Evolutionary conservation across 2,888 invertebrate species (phyloP).

Genomic region (Graphium colonna): DNA sequence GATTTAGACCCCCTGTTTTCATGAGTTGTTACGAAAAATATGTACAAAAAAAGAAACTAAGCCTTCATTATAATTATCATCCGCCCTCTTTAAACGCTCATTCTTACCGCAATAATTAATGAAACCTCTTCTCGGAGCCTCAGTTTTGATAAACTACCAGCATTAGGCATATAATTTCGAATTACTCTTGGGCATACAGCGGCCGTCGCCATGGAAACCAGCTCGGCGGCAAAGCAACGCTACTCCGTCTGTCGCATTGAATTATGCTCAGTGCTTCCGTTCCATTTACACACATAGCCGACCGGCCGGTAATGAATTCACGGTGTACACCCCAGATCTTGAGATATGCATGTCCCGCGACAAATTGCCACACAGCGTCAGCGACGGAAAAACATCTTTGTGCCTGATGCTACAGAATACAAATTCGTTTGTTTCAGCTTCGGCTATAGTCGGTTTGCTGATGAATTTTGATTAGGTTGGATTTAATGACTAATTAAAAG

Average conservation of each 20-base stretch:
- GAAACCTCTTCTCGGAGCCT: neutral
- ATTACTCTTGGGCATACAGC: slow-evolving; percentile 1
- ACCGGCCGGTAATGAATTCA: slow-evolving; percentile 65
- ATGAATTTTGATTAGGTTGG: neutral
- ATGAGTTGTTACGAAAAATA: no score
- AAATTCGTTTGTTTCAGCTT: no score
- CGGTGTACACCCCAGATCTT: slow-evolving; percentile 57
- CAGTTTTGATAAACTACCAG: slow-evolving; percentile 1
- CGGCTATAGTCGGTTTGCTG: neutral
- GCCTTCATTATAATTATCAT: no score
- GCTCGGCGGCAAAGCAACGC: slow-evolving; percentile 31
- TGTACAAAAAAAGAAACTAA: no score
- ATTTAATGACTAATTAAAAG: neutral
- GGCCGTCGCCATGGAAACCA: slow-evolving; percentile 15
- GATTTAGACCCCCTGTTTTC: no score
- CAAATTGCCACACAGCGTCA: slow-evolving; percentile 25
- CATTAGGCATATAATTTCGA: slow-evolving; percentile 13
- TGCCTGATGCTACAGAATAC: slow-evolving; percentile 8
- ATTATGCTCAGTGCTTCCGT: slow-evolving; percentile 66
- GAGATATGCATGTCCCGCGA: slow-evolving; percentile 59
- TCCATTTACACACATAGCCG: slow-evolving; percentile 69
- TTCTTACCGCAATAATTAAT: neutral
- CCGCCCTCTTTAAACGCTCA: no score
- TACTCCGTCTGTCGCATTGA: slow-evolving; percentile 41
- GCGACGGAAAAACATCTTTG: slow-evolving; percentile 34